Base-by-base conservation (phyloP, 1,140 invertebrate genomes). In the Metopolophium dirhodum region DNA sequence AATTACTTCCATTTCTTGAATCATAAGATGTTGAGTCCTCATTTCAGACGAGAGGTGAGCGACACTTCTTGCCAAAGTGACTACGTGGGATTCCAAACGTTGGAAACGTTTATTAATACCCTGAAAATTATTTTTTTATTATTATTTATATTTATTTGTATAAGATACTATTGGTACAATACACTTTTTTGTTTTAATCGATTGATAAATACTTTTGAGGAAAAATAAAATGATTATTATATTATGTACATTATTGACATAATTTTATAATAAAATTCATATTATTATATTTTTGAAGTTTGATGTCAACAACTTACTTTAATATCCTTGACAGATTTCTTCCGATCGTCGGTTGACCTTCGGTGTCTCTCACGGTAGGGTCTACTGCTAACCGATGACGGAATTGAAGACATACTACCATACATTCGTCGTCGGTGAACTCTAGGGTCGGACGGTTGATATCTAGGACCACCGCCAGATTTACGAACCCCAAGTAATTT, bases 21-120 rank as follows among this genome's bases (percentile, higher is more conserved):
- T 97, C 96, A 98, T 97, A 30, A 98, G 95, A 95, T 98, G 98
- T 94, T 99, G 98, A 2, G 98, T 98, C 94, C 98, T 95, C 97
- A 99, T 98, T 96, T 99, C 98, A 3, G 98, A 98, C 35, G 98
- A 98, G 7, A 99, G 95, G 95, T 99, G 98, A 45, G 98, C 98
- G n/a, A 99, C 98, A 94, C 98, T 98, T 93, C 98, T 96, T 1
- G 98, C 98, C 87, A 99, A 95, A 14, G 98, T 99, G 20, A 99
- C 98, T 23, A 99, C 98, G 95, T 99, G 98, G 20, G 98, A 98
- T 95, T 99, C 98, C 90, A 99, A 95, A 35, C 98, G 96, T 95
- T 98, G 98, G 95, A 99, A 98, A 91, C 98, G 96, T 95, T 98
- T 98, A 95, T 98, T 98, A 95, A 98, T 97, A 94, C 97, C 97